Evolutionary conservation across 2,888 invertebrate species (phyloP).

Genomic region (Dasysyrphus albostriatus): DNA sequence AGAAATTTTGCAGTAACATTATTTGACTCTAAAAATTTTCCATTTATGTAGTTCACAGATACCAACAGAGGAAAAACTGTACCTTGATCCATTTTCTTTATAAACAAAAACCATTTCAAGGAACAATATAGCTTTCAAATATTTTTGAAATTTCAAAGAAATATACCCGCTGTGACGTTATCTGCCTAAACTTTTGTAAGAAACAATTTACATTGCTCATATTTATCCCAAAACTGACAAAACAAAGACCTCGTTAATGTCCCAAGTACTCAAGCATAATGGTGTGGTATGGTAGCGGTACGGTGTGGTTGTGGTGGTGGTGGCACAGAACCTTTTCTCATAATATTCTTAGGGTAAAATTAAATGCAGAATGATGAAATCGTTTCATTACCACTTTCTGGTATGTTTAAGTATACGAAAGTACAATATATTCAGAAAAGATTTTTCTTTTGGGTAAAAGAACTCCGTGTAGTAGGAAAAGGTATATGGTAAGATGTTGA

Average conservation of each 20-base stretch:
- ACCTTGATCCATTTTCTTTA: neutral
- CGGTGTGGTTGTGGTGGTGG: neutral
- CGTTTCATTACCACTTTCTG: conserved; percentile 34
- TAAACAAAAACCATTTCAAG: neutral
- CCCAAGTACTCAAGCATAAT: conserved; percentile 15
- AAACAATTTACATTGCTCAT: conserved; percentile 37
- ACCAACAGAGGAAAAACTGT: too few species aligned
- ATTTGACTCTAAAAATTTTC: too few species aligned
- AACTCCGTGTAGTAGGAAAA: neutral
- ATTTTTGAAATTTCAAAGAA: neutral
- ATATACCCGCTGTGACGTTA: conserved; percentile 8
- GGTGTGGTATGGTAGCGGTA: neutral
- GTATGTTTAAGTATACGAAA: conserved; percentile 25
- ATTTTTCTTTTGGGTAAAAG: conserved; percentile 8
- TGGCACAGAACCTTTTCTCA: conserved; percentile 3
- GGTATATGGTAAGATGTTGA: neutral
- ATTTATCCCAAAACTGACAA: conserved; percentile 43
- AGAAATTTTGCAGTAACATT: too few species aligned
- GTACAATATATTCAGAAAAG: conserved; percentile 10
- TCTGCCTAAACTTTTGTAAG: conserved; percentile 12
- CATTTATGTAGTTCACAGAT: too few species aligned
- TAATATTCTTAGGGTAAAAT: conserved; percentile 50
- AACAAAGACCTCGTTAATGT: conserved; percentile 41
- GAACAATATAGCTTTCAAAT: neutral
- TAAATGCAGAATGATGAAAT: conserved; percentile 51